Percentiles rank a stretch among this genome's conserved stretches.
Evolutionary conservation across 2,797 vertebrate genomes (phyloP).

Genomic region (Pithecia hirsuta): DNA sequence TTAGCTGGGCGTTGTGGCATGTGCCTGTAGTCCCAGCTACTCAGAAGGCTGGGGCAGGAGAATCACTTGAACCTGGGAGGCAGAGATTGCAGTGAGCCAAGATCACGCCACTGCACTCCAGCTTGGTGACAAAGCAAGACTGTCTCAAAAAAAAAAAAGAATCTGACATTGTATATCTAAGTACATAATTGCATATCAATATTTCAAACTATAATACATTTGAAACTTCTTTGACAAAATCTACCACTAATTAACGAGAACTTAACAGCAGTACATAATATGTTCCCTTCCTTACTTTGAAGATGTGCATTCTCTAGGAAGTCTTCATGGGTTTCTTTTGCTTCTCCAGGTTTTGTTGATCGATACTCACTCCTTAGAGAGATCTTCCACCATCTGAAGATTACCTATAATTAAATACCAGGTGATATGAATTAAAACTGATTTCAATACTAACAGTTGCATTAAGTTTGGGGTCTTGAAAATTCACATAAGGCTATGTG

Average conservation of each 20-base stretch:
- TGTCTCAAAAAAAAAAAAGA: not conserved
- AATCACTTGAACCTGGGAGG: too few species aligned
- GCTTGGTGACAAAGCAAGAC: too few species aligned
- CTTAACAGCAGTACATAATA: not conserved
- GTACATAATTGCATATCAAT: not conserved
- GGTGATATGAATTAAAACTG: not conserved
- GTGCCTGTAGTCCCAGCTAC: too few species aligned
- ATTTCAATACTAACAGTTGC: not conserved
- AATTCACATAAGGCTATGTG: not conserved
- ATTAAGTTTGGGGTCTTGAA: not conserved
- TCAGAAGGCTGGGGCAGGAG: too few species aligned
- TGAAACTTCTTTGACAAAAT: not conserved
- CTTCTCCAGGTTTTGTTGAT: slow-evolving; percentile 79
- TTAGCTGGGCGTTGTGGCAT: too few species aligned
- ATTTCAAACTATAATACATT: slow-evolving; percentile 35
- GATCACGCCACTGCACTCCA: too few species aligned
- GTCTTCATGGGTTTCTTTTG: slow-evolving; percentile 75
- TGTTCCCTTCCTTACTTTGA: slow-evolving; percentile 77
- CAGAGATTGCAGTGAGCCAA: too few species aligned
- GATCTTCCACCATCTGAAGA: slow-evolving; percentile 85
- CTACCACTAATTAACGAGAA: not conserved
- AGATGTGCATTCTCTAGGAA: slow-evolving; percentile 81
- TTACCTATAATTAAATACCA: slow-evolving; percentile 67
- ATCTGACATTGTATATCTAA: slow-evolving; percentile 44
- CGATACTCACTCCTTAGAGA: slow-evolving; percentile 78